A percentile compares a stretch with the other conserved stretches of the same genome.
Evolutionary conservation across 2,888 invertebrate genomes (phyloP).

Genomic region (Barypeithes pellucidus): DNA sequence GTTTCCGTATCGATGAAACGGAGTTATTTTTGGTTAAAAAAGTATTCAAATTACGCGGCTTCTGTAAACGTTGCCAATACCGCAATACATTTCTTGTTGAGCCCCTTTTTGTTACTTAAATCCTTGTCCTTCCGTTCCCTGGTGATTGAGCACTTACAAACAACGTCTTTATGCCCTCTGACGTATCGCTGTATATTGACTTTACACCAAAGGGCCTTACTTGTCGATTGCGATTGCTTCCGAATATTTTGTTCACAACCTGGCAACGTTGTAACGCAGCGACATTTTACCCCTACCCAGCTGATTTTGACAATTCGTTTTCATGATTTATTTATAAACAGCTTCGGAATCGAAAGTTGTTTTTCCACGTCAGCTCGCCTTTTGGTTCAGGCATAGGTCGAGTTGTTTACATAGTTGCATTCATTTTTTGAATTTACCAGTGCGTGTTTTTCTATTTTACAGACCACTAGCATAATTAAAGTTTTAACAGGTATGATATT

Average conservation of each 20-base stretch:
- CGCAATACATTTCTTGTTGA: too few relatives aligned
- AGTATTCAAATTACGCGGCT: too few relatives aligned
- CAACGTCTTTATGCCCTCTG: too few relatives aligned
- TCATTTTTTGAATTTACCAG: not conserved
- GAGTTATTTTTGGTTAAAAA: too few relatives aligned
- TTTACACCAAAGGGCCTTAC: too few relatives aligned
- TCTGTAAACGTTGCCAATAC: too few relatives aligned
- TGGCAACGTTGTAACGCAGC: not conserved
- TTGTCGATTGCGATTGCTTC: too few relatives aligned
- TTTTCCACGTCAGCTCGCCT: conserved; percentile 17
- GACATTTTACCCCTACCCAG: conserved; percentile 5
- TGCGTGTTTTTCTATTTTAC: conserved; percentile 8
- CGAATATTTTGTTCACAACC: not conserved
- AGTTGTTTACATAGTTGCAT: not conserved
- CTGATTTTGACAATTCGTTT: conserved; percentile 7
- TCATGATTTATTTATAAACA: conserved; percentile 17
- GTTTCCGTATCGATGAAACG: not conserved
- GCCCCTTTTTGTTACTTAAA: too few relatives aligned
- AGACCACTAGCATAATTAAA: not conserved
- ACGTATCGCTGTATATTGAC: too few relatives aligned
- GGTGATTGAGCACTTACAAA: too few relatives aligned
- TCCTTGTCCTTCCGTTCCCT: too few relatives aligned
- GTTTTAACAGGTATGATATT: not conserved
- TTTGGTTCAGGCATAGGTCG: not conserved
- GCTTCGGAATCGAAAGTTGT: not conserved